phyloP scores from a whole-genome alignment of 2,888 invertebrate species.

The Tetanocera ferruginea region DNA sequence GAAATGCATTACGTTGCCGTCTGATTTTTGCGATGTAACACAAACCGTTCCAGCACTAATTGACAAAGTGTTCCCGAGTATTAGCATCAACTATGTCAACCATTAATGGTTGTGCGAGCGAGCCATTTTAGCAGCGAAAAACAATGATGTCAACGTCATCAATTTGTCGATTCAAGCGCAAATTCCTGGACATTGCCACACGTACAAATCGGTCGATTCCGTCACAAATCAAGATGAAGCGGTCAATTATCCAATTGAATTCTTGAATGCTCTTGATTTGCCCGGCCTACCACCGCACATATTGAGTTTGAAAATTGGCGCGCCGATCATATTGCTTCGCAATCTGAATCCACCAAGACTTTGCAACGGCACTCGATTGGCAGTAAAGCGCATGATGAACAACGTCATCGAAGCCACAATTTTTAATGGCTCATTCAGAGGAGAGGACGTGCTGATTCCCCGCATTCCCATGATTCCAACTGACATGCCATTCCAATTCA shows the following conservation, averaged over 20 bases:
- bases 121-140: slow-evolving; percentile 38
- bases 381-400: neutral
- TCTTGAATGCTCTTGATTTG: neutral
- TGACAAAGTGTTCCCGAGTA: slow-evolving; percentile 33
- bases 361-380: slow-evolving; percentile 3
- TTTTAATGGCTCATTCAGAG: neutral
- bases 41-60: slow-evolving; percentile 20
- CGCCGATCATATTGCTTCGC: neutral
- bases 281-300: neutral
- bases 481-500: neutral
- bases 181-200: slow-evolving; percentile 28
- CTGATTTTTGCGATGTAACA: slow-evolving; percentile 34
- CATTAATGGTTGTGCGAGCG: slow-evolving; percentile 46
- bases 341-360: neutral
- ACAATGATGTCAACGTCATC: neutral
- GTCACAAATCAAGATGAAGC: neutral
- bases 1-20: slow-evolving; percentile 48
- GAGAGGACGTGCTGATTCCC: neutral
- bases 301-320: neutral
- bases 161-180: slow-evolving; percentile 36
- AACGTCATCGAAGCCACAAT: neutral
- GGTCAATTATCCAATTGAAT: slow-evolving; percentile 1
- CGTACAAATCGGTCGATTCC: slow-evolving; percentile 8
- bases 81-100: slow-evolving; percentile 37
- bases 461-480: neutral